Conservation (phyloP, 2,113 vertebrate genomes). For the Cryptotis parvus region DNA sequence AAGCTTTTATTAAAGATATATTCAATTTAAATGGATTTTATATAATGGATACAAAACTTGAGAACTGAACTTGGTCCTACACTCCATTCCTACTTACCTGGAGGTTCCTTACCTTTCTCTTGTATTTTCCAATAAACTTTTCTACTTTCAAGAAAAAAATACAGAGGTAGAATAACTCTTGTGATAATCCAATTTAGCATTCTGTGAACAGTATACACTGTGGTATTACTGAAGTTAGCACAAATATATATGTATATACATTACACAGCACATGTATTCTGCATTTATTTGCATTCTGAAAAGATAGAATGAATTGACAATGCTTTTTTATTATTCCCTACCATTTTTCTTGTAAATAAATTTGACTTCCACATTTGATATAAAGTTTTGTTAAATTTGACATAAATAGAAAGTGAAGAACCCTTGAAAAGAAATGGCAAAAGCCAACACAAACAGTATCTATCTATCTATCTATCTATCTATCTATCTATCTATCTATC, state of each 20-base stretch:
- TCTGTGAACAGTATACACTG: conserved; percentile 14
- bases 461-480: no score
- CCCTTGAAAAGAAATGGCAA: conserved; percentile 20
- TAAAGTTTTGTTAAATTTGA: conserved; percentile 41
- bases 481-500: no score
- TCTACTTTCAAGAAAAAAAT: no score
- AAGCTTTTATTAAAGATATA: conserved; percentile 6
- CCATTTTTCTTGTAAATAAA: neutral
- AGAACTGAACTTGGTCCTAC: neutral
- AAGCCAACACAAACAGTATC: neutral
- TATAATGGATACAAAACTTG: conserved; percentile 17
- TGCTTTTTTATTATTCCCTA: conserved; percentile 21
- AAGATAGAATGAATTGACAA: neutral
- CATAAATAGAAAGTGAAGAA: neutral
- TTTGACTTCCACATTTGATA: conserved; percentile 33
- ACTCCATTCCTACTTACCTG: no score
- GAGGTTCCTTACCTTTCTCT: no score
- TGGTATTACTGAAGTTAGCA: conserved; percentile 5
- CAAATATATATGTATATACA: neutral
- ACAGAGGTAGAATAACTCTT: neutral
- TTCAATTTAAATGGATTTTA: conserved; percentile 44
- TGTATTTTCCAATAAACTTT: no score
- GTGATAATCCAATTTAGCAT: conserved; percentile 40
- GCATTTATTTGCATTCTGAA: neutral
- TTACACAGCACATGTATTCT: neutral